Conservation (phyloP, 2,888 invertebrate genomes). For the Bellardia bayeri region DNA sequence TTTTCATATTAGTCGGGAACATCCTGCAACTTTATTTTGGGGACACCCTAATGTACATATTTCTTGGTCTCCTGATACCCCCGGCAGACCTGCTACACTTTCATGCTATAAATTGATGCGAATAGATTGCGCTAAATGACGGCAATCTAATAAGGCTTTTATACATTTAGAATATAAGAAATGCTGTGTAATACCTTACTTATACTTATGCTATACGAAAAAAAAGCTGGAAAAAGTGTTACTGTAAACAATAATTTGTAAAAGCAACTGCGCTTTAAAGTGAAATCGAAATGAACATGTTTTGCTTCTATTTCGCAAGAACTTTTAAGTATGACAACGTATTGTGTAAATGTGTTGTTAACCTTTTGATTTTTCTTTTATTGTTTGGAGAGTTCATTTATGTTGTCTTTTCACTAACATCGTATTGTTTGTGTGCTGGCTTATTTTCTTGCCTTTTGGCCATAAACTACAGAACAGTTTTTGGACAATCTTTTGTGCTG, state of each 20-base stretch:
- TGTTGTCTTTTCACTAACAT: slow-evolving; percentile 27
- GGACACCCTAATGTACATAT: too few relatives aligned
- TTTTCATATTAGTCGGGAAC: too few relatives aligned
- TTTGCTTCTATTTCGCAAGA: background rate
- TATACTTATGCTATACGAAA: too few relatives aligned
- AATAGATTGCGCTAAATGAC: background rate
- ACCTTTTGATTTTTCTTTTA: slow-evolving; percentile 58
- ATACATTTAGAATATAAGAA: background rate
- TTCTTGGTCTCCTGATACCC: background rate
- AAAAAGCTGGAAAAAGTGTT: too few relatives aligned
- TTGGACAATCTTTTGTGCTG: slow-evolving; percentile 67
- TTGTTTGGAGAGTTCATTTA: slow-evolving; percentile 45
- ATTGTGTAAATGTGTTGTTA: slow-evolving; percentile 61
- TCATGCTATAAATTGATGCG: background rate
- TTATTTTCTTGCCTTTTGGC: slow-evolving; percentile 29
- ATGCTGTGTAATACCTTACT: too few relatives aligned
- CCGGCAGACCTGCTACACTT: background rate
- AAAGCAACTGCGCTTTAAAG: too few relatives aligned
- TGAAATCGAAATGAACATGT: too few relatives aligned
- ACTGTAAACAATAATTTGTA: too few relatives aligned
- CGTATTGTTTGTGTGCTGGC: background rate
- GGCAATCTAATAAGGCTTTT: background rate
- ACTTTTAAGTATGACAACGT: background rate
- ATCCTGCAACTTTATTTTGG: too few relatives aligned
- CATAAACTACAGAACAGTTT: slow-evolving; percentile 46